Base-by-base conservation (phyloP, 1,140 invertebrate genomes). In the Lucilia sericata region DNA sequence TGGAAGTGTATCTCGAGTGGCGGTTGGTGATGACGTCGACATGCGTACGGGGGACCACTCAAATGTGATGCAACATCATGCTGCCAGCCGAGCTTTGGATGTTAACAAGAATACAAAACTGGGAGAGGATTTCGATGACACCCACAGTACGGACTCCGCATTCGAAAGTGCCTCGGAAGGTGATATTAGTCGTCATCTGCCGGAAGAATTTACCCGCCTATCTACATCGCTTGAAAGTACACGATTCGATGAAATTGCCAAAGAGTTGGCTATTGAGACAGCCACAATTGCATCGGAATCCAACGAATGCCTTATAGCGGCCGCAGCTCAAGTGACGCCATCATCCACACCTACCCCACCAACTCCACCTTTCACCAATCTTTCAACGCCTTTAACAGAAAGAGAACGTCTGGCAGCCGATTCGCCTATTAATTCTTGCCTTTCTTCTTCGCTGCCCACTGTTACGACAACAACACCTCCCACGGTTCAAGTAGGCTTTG, bases 141-240 rank as follows among this genome's bases (percentile, higher is more conserved):
- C 89, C 75, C 89, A 90, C 84, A 90, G 89, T 85, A 90, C 88
- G n/a, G 89, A 90, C 84, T 90, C 89, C 81, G 89, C 89, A 36
- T 90, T 90, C 21, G 89, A 90, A 84, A 90, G 89, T 78, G 88
- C 89, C 5, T 90, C 89, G 2, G 89, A 90, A 19, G 89, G 89
- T 13, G 89, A 90, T 74, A 90, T 90, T 0, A 90, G 89, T 87
- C 87, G 89, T n/a, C 86, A 90, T 84, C 60, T 90, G 82, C 89
- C 89, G 0, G 89, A 90, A 17, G 89, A 90, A 84, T 90, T 90
- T 82, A 90, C 88, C 84, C 83, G 89, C 0, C 65, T 90, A 9
- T 90, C 89, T 5, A 86, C 89, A 30, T 90, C 88, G 10, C 82
- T 90, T 17, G 89, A 90, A 70, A 89, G 89, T 83, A 89, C 88